Conservation (phyloP, 2,797 vertebrate genomes). For the Falco columbarius region DNA sequence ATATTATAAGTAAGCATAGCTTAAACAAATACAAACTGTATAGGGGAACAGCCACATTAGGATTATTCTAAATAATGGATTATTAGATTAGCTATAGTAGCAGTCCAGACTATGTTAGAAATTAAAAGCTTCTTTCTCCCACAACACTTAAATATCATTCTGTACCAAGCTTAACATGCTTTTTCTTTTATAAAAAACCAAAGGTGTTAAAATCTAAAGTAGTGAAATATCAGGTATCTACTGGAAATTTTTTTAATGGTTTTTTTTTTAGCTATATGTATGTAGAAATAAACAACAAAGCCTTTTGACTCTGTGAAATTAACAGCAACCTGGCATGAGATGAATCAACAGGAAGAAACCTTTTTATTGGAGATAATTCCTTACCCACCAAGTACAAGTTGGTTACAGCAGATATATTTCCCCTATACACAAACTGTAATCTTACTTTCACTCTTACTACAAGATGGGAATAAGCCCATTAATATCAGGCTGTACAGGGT, state of each 20-base stretch:
- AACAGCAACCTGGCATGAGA: neutral
- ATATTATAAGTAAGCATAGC: neutral
- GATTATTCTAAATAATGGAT: neutral
- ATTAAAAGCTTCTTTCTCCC: neutral
- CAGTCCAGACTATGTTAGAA: neutral
- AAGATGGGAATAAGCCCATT: neutral
- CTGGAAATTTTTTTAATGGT: no score
- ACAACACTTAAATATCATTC: neutral
- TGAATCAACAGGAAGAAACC: neutral
- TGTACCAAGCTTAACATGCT: neutral
- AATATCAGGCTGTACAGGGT: neutral
- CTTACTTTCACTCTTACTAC: neutral
- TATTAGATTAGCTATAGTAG: neutral
- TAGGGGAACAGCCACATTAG: neutral
- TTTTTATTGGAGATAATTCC: neutral
- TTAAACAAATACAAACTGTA: neutral
- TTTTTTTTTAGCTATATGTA: neutral
- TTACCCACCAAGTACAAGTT: neutral
- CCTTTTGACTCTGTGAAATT: neutral
- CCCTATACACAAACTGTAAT: neutral
- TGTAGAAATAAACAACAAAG: neutral
- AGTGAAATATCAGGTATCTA: neutral
- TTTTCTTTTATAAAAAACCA: neutral
- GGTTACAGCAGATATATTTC: neutral
- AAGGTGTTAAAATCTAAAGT: neutral